Evolutionary conservation across 2,888 invertebrate genomes (phyloP).

Genomic region (Pterostichus niger): DNA sequence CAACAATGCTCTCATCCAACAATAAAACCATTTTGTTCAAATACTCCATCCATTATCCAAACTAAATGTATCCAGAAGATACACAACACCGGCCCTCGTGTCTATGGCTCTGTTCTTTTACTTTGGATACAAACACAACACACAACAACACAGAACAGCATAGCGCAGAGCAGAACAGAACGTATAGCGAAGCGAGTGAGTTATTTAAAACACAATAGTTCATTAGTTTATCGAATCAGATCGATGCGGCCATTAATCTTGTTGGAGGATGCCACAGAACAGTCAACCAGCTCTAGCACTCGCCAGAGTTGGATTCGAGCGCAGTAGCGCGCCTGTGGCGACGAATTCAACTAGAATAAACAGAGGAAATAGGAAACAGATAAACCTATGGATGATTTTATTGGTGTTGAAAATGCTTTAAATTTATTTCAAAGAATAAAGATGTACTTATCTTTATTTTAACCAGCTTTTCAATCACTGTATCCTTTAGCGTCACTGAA

Average conservation of each 20-base stretch:
- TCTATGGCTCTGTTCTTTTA: constrained; percentile 47
- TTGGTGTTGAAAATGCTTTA: no score
- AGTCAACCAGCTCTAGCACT: constrained; percentile 52
- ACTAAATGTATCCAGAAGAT: neutral
- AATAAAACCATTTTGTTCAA: no score
- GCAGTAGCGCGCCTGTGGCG: constrained; percentile 2
- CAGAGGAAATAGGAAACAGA: neutral
- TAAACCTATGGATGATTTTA: no score
- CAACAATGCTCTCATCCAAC: no score
- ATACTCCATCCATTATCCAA: no score
- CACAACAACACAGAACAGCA: constrained; percentile 11
- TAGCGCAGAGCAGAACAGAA: neutral
- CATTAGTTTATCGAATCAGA: constrained; percentile 78
- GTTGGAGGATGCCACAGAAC: constrained; percentile 64
- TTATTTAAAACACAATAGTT: constrained; percentile 77
- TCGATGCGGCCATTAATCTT: constrained; percentile 77
- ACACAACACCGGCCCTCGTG: constrained; percentile 30
- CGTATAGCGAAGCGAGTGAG: constrained; percentile 72
- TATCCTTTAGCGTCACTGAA: no score
- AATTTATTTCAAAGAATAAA: no score
- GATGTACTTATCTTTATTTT: no score
- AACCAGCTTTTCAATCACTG: no score
- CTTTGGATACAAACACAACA: constrained; percentile 14
- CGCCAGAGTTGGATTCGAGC: neutral
- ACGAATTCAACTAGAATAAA: neutral